Conservation (phyloP, 2,797 vertebrate genomes). For the Loriculus beryllinus region DNA sequence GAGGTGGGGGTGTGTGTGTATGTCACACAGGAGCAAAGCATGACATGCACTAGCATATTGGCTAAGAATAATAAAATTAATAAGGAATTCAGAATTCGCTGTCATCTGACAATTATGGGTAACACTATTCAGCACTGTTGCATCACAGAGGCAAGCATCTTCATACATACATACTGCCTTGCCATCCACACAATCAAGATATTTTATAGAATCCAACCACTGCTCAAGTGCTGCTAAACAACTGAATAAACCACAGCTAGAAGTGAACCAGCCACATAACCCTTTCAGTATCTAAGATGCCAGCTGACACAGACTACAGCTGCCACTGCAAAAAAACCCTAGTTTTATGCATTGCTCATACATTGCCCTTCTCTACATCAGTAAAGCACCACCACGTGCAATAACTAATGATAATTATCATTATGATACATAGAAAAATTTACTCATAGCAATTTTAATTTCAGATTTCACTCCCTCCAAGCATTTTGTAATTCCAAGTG, state of each 20-base stretch:
- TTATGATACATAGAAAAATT: background rate
- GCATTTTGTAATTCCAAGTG: background rate
- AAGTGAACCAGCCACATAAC: background rate
- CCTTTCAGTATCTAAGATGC: background rate
- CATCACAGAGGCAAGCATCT: background rate
- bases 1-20: fast-evolving
- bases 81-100: background rate
- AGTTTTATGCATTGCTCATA: background rate
- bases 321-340: fast-evolving
- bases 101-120: background rate
- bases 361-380: background rate
- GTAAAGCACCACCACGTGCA: background rate
- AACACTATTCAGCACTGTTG: background rate
- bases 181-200: background rate
- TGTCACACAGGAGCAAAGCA: background rate
- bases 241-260: background rate
- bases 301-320: background rate
- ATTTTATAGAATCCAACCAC: background rate
- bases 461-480: background rate
- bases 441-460: background rate
- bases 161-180: background rate
- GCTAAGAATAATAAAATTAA: background rate
- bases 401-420: background rate
- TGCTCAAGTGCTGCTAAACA: background rate
- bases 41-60: background rate